Base-by-base conservation (phyloP, 2,113 vertebrate genomes). In the Clarias macrocephalus region DNA sequence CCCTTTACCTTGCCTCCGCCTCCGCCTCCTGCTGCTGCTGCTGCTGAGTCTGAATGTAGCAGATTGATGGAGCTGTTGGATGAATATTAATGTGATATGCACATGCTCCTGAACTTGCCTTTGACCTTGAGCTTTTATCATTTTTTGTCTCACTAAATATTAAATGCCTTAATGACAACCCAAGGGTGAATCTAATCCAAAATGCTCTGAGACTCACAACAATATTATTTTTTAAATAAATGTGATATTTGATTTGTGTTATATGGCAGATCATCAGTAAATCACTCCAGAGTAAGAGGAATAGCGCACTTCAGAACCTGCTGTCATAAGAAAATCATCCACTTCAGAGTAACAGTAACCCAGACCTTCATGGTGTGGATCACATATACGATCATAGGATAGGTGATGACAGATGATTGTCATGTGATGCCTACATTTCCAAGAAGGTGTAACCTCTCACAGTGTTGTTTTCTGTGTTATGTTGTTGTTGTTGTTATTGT, bases 21-120 rank as follows among this genome's bases (percentile, higher is more conserved):
- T 79, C 82, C 81, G 83, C 88, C 86, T 75, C 77, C 80, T 87
- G 1, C 28, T 57, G 0, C 76, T 60, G 19, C 15, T 60, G 5
- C 79, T 60, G 56, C 79, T 60, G 56, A 89, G 80, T 83, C 81
- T 85, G 90, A 91, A 83, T 90, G 75, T 80, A 87, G 88, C 88
- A 90, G 93, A 94, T 93, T 93, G 93, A 94, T 94, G 86, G 86
- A 28, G 89, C 89, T 93, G 91, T 54, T 90, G 87, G 90, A 92
- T 94, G 92, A 93, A 94, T 93, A 94, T 93, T 92, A 93, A 93
- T 93, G 87, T 84, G 85, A 90, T 92, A 88, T 89, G 87, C 90
- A 88, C 89, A 91, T 93, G 91, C 57, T 90, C 90, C 90, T 93
- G 92, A 92, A 92, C 93, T 90, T 93, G 91, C 87, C 85, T 93